Conservation (phyloP, 2,797 vertebrate genomes). For the Gymnodraco acuticeps region DNA sequence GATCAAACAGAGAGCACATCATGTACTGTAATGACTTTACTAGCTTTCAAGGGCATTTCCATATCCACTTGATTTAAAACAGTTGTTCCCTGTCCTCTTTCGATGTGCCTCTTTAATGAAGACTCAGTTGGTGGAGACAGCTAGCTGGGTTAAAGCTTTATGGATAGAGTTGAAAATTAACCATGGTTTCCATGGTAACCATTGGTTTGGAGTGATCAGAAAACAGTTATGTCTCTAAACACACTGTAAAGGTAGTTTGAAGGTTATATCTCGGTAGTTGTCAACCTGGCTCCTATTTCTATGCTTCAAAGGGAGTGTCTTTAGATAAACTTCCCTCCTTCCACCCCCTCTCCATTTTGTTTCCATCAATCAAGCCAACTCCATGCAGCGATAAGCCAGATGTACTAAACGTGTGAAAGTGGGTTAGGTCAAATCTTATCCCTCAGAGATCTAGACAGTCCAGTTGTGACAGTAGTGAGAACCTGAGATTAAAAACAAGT, state of each 20-base stretch:
- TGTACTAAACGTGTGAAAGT: too few relatives aligned
- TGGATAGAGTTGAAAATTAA: neutral
- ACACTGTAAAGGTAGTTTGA: neutral
- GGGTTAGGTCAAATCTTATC: too few relatives aligned
- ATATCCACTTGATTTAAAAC: constrained; percentile 28
- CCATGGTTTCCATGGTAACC: too few relatives aligned
- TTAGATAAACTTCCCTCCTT: too few relatives aligned
- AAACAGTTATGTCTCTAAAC: neutral
- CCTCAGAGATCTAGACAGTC: too few relatives aligned
- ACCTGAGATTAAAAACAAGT: too few relatives aligned
- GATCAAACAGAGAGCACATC: constrained; percentile 38
- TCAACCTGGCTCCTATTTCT: neutral
- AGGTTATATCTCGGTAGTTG: neutral
- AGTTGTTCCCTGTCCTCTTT: neutral
- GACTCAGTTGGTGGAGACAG: neutral
- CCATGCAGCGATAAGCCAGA: too few relatives aligned
- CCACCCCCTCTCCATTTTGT: too few relatives aligned
- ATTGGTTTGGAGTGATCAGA: neutral
- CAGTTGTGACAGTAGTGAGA: too few relatives aligned
- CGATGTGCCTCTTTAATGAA: constrained; percentile 3
- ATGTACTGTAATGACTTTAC: constrained; percentile 19
- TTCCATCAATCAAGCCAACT: too few relatives aligned
- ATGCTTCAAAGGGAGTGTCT: too few relatives aligned
- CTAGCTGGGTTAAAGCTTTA: neutral
- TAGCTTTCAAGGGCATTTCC: constrained; percentile 32